These are phyloP conservation scores for Aradophagus sp. DNA, from an alignment of 1,140 invertebrate species.

Conservation along the genomic window DNA sequence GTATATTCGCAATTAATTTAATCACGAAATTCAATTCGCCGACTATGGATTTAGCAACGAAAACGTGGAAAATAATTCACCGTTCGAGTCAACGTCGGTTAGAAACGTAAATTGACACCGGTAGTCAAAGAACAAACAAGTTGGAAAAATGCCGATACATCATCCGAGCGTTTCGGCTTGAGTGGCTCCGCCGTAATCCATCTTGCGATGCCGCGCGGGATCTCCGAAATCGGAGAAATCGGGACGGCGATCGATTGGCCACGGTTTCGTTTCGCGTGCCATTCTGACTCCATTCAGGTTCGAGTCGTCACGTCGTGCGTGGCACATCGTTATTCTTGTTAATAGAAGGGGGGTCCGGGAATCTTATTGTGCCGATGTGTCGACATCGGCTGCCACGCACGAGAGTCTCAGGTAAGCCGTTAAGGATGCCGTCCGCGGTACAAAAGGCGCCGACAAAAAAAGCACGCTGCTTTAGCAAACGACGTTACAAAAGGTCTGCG, in stretches of 20 bases:
- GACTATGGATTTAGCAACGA: too few species aligned
- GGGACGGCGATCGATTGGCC: slow-evolving; percentile 43
- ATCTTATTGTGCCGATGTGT: slow-evolving; percentile 46
- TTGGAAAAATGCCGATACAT: too few species aligned
- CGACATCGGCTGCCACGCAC: slow-evolving; percentile 35
- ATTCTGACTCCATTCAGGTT: slow-evolving; percentile 7
- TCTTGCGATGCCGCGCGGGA: not conserved
- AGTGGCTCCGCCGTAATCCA: not conserved
- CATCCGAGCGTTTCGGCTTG: not conserved
- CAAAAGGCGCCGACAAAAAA: slow-evolving; percentile 57
- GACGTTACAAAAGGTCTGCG: slow-evolving; percentile 44
- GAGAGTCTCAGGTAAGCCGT: slow-evolving; percentile 48
- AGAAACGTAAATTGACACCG: too few species aligned
- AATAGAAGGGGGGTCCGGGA: slow-evolving; percentile 68
- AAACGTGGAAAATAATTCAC: too few species aligned
- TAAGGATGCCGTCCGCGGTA: slow-evolving; percentile 25
- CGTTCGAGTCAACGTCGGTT: too few species aligned
- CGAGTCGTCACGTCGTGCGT: slow-evolving; percentile 32
- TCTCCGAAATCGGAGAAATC: slow-evolving; percentile 9
- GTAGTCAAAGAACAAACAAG: too few species aligned
- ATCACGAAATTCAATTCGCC: too few species aligned
- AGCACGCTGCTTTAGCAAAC: slow-evolving; percentile 48
- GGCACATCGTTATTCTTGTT: slow-evolving; percentile 65
- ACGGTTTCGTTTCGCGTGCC: slow-evolving; percentile 36
- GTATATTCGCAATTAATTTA: too few species aligned